Base-by-base conservation (phyloP, 2,888 invertebrate genomes). In the Ochropacha duplaris region DNA sequence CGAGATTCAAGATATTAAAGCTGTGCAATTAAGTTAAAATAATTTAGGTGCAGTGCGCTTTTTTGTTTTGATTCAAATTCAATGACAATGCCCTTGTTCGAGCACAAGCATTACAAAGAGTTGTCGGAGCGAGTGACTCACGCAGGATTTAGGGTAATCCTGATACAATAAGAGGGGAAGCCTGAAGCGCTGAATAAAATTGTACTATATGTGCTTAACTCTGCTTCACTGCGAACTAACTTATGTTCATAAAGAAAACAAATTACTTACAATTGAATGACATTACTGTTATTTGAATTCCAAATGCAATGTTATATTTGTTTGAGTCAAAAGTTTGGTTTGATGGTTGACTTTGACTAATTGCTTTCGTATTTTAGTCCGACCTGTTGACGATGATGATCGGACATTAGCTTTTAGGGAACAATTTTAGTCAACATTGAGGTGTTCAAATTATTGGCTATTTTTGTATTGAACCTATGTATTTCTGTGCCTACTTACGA, bases 111-210 rank as follows among this genome's bases (percentile, higher is more conserved):
- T 72, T 66, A 74, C 72, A 69, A 59, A 62, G 65, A 76, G 72
- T 72, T 71, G 66, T 68, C 71, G 72, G 62, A 67, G 72, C 70
- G 71, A 72, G 67, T 66, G 71, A 71, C 71, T 76, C 74, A 65
- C 69, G 71, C 71, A 68, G 79, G 78, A 75, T 83, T 79, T 76
- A 66, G 68, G 71, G 65, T 83, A 81, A 83, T 81, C 78, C 75
- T 72, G 70, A 78, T 74, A 81, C 79, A 81, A 82, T 81, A 79
- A 78, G 74, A 76, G 69, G 69, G 72, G 72, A 72, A 58, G 68
- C 64, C 64, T 71, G 66, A 68, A 65, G 55, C 59, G 57, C 64
- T 61, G 64, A 70, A 71, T 69, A n/a, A n/a, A n/a, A n/a, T n/a
- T 63, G 69, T 71, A 26, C 26, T 19, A 68, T 65, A 62, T 72